Evolutionary conservation across 1,140 invertebrate species (phyloP).

Genomic region (Fragariocoptes setiger): DNA sequence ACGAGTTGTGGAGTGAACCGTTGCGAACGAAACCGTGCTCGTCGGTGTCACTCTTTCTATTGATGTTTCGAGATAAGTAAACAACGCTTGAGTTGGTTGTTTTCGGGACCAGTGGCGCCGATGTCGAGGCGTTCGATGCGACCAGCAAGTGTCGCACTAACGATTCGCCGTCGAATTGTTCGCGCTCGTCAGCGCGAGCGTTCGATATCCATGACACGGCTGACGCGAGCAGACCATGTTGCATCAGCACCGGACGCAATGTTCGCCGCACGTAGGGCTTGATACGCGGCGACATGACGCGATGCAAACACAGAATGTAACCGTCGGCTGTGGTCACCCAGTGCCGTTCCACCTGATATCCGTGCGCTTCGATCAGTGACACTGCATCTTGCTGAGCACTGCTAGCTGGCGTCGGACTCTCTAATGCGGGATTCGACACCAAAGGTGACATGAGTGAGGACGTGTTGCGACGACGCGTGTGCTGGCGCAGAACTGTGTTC

Average conservation of each 20-base stretch:
- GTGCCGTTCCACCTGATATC: slow-evolving; percentile 15
- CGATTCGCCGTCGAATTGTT: not conserved
- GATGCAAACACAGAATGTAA: slow-evolving; percentile 33
- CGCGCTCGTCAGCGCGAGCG: slow-evolving; percentile 22
- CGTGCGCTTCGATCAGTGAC: slow-evolving; percentile 4
- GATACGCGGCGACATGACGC: slow-evolving; percentile 20
- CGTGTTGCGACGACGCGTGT: too few species aligned
- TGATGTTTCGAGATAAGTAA: too few species aligned
- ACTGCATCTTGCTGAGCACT: too few species aligned
- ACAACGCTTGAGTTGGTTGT: not conserved
- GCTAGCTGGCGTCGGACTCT: too few species aligned
- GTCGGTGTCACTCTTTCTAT: not conserved
- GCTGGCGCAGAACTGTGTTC: too few species aligned
- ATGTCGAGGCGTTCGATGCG: too few species aligned
- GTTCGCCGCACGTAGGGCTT: not conserved
- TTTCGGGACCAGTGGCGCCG: too few species aligned
- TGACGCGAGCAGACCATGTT: slow-evolving; percentile 39
- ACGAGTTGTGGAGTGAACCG: too few species aligned
- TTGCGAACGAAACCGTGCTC: too few species aligned
- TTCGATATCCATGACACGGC: slow-evolving; percentile 38
- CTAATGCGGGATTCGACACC: too few species aligned
- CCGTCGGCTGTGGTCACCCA: slow-evolving; percentile 31
- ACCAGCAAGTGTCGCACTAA: not conserved
- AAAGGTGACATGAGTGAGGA: too few species aligned
- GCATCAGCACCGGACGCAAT: slow-evolving; percentile 23